Evolutionary conservation across 2,888 invertebrate species (phyloP), one percentile per base, ranked within the genome.

Genomic region (Leptinotarsa peninsularis): DNA sequence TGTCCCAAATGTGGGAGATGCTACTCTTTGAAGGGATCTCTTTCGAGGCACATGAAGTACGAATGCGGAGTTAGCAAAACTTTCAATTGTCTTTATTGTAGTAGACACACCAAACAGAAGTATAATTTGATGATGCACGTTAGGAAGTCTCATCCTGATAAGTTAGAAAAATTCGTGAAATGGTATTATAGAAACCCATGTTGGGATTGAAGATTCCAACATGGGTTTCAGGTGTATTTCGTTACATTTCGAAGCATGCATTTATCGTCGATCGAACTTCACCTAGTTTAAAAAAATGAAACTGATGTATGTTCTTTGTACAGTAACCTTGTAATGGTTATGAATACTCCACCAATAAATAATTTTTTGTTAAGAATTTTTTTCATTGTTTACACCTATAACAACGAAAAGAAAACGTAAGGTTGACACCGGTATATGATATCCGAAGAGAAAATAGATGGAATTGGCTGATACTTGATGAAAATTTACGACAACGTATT

Each of bases 61-160:
- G 84, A 84, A 66, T 86, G 85, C 76, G 83, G 84, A 56, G 82
- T 83, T 15, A 43, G 58, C 17, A 58, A 58, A 18, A 56, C 49
- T 14, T 70, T 56, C 70, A 70, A 43, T 33, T 90, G 90, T 79
- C 79, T 81, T 2, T 75, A 75, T 72, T 79, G 79, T 49, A 7
- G 74, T 4, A 73, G 71, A 60, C 74, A 73, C 50, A 71, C 72
- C 7, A 74, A 74, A 67, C 74, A 77, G 33, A 77, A 72, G 56
- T 73, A 76, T 58, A 76, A 77, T 27, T 52, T 79, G n/a, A 67
- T 75, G 67, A 27, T 70, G 49, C 76, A 78, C 60, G 75, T 78
- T 1, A 67, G 66, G 21, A 23, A 49, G 14, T 50, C 66, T 49
- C 78, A 78, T 71, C 23, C 69, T 2, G 74, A 77, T 3, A 76